Base-by-base conservation (phyloP, 2,888 invertebrate genomes). In the Aleiodes leptofemur region DNA sequence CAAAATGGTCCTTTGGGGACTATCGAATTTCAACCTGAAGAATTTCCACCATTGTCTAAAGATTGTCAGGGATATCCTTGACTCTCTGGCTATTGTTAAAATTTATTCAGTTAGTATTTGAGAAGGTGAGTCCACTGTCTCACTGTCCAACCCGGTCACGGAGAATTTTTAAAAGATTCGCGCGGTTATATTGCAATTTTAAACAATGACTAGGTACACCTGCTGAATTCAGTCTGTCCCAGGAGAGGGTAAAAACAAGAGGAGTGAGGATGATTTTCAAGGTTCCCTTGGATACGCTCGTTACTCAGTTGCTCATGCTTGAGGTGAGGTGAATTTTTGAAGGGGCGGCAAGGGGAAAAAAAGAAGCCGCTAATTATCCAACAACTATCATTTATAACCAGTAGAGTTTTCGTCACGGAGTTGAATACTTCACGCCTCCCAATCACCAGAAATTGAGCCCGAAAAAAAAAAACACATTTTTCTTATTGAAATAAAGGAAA, bases 291-390 rank as follows among this genome's bases (percentile, higher is more conserved):
- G 76, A 72, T 61, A 78, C 81, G 79, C 76, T 79, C 71, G 72
- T 76, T 76, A 76, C 74, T 43, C 11, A 8, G 7, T 43, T 43
- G 43, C 43, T 68, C 76, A 77, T 78, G 71, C 77, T 74, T 34
- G 74, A 76, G 51, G 73, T 59, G 57, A 70, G 55, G 71, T 53
- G 55, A 69, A 74, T 43, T 50, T 48, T 66, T 2, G 23, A 23
- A 23, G 23, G 23, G 23, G 23, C 23, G 23, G 23, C 1, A 23
- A 55, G 16, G 16, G 51, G 51, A 68, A 48, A 78, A 75, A 85
- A 86, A 86, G 82, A 76, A 82, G 84, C 87, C 85, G 87, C 86
- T 88, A 88, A 88, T 88, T 88, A 87, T 86, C 78, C n/a, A 57
- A 81, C 84, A 85, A 86, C 82, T 86, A 86, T 87, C 86, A 87